Conservation (phyloP, 2,797 vertebrate genomes). For the Squalus acanthias region DNA sequence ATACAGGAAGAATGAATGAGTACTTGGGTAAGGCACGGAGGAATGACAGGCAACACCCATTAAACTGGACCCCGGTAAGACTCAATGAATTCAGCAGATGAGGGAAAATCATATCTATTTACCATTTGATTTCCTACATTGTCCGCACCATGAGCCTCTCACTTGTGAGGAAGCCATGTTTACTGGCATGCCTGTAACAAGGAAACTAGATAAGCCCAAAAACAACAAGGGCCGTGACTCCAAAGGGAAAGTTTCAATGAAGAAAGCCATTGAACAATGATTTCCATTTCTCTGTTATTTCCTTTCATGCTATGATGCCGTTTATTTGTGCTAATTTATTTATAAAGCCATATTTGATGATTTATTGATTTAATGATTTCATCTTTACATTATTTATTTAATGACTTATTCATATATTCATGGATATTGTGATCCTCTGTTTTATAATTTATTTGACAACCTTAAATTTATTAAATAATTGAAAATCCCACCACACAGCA, state of each 20-base stretch:
- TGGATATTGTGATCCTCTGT: constrained; percentile 39
- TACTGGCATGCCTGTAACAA: neutral
- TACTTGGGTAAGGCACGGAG: neutral
- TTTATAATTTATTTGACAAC: constrained; percentile 36
- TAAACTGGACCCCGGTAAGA: neutral
- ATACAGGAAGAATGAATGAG: neutral
- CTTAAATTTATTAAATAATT: constrained; percentile 38
- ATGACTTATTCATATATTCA: constrained; percentile 51
- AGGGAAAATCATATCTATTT: neutral
- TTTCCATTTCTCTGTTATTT: constrained; percentile 2
- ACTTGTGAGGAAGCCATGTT: neutral
- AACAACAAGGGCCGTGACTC: neutral
- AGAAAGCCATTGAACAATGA: neutral
- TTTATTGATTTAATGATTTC: constrained; percentile 59
- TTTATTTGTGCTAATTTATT: constrained; percentile 63
- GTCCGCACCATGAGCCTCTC: neutral
- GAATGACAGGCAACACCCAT: neutral
- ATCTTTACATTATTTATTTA: constrained; percentile 57
- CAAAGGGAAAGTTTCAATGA: neutral
- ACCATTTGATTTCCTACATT: neutral
- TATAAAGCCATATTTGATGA: constrained; percentile 60
- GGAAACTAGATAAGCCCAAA: neutral
- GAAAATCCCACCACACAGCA: constrained; percentile 19
- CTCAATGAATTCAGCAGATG: neutral
- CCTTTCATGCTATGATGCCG: constrained; percentile 43